A percentile compares a stretch with the other conserved stretches of the same genome.
These are phyloP conservation scores for Pandion haliaetus DNA, from an alignment of 2,113 vertebrate species.

Conservation along the genomic window DNA sequence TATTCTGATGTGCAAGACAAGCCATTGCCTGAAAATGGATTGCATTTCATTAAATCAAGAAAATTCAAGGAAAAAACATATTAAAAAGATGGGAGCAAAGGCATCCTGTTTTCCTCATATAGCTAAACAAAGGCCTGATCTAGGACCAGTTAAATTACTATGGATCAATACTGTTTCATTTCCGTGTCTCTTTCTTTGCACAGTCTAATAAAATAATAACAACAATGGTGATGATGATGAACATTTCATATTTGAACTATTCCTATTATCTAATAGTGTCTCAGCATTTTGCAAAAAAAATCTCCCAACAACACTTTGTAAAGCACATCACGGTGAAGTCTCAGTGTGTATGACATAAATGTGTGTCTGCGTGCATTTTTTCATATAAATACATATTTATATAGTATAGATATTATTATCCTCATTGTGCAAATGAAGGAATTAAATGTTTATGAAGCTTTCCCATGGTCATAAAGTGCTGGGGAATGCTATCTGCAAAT, in stretches of 20 bases:
- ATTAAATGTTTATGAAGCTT: not conserved
- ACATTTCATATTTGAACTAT: not conserved
- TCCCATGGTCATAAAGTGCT: not conserved
- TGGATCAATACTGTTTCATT: not conserved
- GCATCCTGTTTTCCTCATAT: not conserved
- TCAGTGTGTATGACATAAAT: not conserved
- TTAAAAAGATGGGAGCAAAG: not conserved
- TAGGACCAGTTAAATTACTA: not conserved
- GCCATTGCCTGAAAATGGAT: not conserved
- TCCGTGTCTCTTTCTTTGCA: not conserved
- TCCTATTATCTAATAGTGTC: not conserved
- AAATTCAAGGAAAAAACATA: not conserved
- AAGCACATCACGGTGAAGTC: not conserved
- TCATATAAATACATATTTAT: accelerated
- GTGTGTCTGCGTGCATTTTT: not conserved
- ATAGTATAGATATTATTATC: not conserved
- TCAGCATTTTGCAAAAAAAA: not conserved
- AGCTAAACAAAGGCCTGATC: not conserved
- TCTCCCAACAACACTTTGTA: not conserved
- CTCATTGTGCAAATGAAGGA: not conserved
- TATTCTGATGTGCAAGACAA: not conserved
- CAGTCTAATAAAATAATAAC: not conserved
- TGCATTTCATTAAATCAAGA: not conserved
- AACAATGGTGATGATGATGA: not conserved
- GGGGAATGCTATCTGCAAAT: not conserved